Evolutionary conservation across 2,888 invertebrate genomes (phyloP).

Genomic region (Antitype chi): DNA sequence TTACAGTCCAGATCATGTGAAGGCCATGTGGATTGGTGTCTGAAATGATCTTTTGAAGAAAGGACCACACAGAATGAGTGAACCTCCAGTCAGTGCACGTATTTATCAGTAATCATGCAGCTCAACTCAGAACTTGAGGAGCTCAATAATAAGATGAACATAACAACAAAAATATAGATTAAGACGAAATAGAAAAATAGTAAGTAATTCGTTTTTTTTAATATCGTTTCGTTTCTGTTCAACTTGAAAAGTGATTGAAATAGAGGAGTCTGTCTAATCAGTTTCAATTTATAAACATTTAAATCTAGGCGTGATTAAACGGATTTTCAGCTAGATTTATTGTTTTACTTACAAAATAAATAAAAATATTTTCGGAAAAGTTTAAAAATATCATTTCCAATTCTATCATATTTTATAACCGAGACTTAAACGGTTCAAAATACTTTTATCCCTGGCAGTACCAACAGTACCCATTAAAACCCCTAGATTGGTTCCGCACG

Average conservation of each 20-base stretch:
- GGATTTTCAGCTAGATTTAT: background rate
- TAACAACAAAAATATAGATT: too few relatives aligned
- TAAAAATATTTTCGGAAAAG: background rate
- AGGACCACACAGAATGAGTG: too few relatives aligned
- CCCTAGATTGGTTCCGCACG: slow-evolving; percentile 26
- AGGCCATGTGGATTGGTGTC: too few relatives aligned
- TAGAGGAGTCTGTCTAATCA: background rate
- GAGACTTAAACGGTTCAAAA: background rate
- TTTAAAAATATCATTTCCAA: background rate
- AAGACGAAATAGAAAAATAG: too few relatives aligned
- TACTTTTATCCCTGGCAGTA: slow-evolving; percentile 33
- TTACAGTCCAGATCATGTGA: too few relatives aligned
- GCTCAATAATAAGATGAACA: too few relatives aligned
- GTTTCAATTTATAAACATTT: background rate
- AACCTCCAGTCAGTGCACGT: too few relatives aligned
- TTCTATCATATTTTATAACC: background rate
- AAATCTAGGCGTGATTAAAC: too few relatives aligned
- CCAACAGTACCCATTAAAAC: slow-evolving; percentile 28
- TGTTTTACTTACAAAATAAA: background rate
- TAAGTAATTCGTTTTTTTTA: background rate
- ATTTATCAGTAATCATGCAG: too few relatives aligned
- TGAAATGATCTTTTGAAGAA: too few relatives aligned
- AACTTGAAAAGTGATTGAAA: background rate
- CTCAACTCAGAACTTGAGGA: too few relatives aligned
- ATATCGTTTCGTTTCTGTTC: background rate